Base-by-base conservation (phyloP, 2,113 vertebrate genomes). In the Corapipo altera region DNA sequence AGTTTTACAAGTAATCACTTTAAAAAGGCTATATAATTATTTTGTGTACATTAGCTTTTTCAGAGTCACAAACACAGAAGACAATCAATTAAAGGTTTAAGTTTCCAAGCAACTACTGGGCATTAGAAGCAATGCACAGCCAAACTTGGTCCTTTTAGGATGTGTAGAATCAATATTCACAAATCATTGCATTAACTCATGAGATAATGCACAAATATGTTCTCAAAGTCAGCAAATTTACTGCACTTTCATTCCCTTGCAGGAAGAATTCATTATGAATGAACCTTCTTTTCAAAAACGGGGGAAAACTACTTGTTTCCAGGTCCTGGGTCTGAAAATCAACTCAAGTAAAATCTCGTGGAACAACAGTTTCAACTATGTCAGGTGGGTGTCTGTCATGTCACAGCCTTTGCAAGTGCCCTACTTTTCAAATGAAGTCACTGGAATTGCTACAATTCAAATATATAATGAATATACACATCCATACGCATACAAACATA, bases 21-120 rank as follows among this genome's bases (percentile, higher is more conserved):
- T 41, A 6, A 5, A 85, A 89, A 70, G 75, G 46, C 27, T 43
- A 14, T 55, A 0, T 89, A 90, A 55, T 62, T 84, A 46, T 77
- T 79, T 88, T 74, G 83, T 37, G 37, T 70, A 37, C 35, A 91
- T 95, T 85, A 82, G 9, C 27, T 88, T 88, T 95, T 94, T 70
- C 59, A 84, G 77, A 92, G 65, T 75, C 74, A 85, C 75, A 94
- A 48, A 90, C 49, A 76, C 3, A 3, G 90, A 95, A 97, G 89
- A 27, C 52, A 92, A 95, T 93, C 82, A 95, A 94, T 77, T 46
- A 82, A 95, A 94, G 65, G 26, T 95, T 96, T 95, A 95, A 3
- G 15, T 92, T 97, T 92, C 20, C 51, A 75, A 75, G 79, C 93
- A 95, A 97, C 86, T 86, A 88, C 8, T n/a, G 67, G 24, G 62